A percentile compares a stretch with the other conserved stretches of the same genome.
Conservation (phyloP, 2,113 vertebrate species). For the Stegastes partitus region DNA sequence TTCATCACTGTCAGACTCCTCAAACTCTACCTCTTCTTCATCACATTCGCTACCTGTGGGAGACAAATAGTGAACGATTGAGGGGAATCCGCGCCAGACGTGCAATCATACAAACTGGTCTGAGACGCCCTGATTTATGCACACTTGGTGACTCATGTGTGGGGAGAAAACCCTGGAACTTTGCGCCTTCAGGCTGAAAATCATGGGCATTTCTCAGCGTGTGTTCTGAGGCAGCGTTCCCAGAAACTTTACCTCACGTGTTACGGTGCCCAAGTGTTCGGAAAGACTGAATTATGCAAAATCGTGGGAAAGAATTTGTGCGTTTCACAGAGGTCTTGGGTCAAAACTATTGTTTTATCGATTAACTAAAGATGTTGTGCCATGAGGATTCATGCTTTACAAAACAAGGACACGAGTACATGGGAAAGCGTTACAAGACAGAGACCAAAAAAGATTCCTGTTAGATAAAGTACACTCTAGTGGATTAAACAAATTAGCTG, state of each 20-base stretch:
- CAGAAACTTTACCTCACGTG: slow-evolving; percentile 27
- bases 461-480: background rate
- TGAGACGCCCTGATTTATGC: slow-evolving; percentile 21
- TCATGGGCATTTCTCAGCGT: slow-evolving; percentile 24
- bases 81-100: background rate
- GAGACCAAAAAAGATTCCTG: background rate
- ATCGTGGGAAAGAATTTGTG: slow-evolving; percentile 76
- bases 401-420: slow-evolving; percentile 22
- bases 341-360: slow-evolving; percentile 47
- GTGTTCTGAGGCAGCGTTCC: slow-evolving; percentile 30
- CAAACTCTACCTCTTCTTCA: slow-evolving; percentile 97
- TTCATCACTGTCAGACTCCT: slow-evolving; percentile 98
- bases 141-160: slow-evolving; percentile 19
- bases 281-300: slow-evolving; percentile 44
- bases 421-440: slow-evolving; percentile 38
- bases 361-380: slow-evolving; percentile 40
- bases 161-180: background rate
- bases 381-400: slow-evolving; percentile 16
- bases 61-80: slow-evolving; percentile 3
- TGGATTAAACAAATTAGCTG: slow-evolving; percentile 7
- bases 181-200: slow-evolving; percentile 27
- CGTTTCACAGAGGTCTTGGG: slow-evolving; percentile 55
- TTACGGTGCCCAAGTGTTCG: slow-evolving; percentile 15
- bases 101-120: background rate
- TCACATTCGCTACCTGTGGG: slow-evolving; percentile 95